These are phyloP conservation scores for Pelobates fuscus DNA, from an alignment of 2,113 vertebrate species.

Conservation along the genomic window DNA sequence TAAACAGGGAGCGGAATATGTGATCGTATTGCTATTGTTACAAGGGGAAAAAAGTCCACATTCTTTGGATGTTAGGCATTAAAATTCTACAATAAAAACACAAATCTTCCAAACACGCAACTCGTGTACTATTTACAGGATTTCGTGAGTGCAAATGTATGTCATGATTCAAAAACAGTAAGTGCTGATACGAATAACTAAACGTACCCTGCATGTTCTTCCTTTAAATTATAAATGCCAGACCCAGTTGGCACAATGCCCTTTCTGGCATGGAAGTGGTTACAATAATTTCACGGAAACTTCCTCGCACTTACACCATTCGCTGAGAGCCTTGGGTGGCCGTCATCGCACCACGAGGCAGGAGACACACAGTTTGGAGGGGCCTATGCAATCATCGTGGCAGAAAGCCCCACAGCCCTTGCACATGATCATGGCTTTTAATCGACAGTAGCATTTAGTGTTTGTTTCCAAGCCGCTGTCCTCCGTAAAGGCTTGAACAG, in stretches of 20 bases:
- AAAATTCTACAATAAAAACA: conserved; percentile 6
- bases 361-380: conserved; percentile 95
- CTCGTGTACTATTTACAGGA: conserved; percentile 78
- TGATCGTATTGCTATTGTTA: conserved; percentile 22
- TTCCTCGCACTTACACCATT: neutral
- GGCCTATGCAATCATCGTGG: conserved; percentile 96
- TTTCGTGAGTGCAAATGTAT: conserved; percentile 87
- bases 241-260: too few relatives aligned
- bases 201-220: conserved; percentile 22
- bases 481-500: conserved; percentile 81
- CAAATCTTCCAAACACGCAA: neutral
- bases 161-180: conserved; percentile 79
- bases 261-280: neutral
- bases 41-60: neutral
- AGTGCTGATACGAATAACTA: conserved; percentile 53
- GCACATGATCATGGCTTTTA: conserved; percentile 99
- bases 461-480: conserved; percentile 77
- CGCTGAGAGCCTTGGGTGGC: neutral
- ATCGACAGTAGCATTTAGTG: conserved; percentile 92
- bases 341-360: conserved; percentile 92
- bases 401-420: conserved; percentile 97
- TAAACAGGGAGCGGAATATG: neutral
- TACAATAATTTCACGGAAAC: neutral
- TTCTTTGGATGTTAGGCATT: conserved; percentile 31
- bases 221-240: too few relatives aligned